Evolutionary conservation across 2,888 invertebrate genomes (phyloP), one percentile per base, ranked within the genome.

Genomic region (Anticlea derivata): DNA sequence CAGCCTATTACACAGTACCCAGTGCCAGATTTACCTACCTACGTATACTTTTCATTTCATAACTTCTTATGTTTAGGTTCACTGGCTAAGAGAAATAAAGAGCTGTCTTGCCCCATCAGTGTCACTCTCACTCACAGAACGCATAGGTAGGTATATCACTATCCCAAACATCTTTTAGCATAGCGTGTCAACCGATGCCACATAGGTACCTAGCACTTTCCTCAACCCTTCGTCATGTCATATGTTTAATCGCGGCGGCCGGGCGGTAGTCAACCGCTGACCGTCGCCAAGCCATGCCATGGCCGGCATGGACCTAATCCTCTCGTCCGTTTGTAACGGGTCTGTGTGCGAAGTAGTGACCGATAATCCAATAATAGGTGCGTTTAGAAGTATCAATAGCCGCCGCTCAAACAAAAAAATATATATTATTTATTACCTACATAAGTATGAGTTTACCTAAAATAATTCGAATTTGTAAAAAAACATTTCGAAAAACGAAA

Each of bases 251-350:
- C 34, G 48, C 17, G 39, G 6, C 22, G 13, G 11, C 5, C 41
- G 23, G 10, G 11, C 34, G 43, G 33, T 45, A 48, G 53, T 49
- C 11, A 30, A 44, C 35, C 34, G 45, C 7, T 39, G 38, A 43
- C 12, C 24, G 24, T 13, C 33, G 26, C 17, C 34, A 40, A 12
- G 35, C 40, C 41, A 75, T 76, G 79, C 70, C 59, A 86, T 86
- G 85, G 73, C 75, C 47, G 90, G 89, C 33, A 56, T 88, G 60
- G 84, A 87, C 27, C 70, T 90, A 13, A 84, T 91, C 41, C 73
- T 87, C 41, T 79, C 89, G 3, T 67, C 86, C 26, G 73, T 91
- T 57, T 91, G 90, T 68, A 91, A 90, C 60, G 81, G 81, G 1
- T 83, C 83, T 1, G 75, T 81, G 60, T 90, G 90, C 65, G 79